phyloP scores from a whole-genome alignment of 2,113 vertebrate genomes.

The Sus scrofa region DNA sequence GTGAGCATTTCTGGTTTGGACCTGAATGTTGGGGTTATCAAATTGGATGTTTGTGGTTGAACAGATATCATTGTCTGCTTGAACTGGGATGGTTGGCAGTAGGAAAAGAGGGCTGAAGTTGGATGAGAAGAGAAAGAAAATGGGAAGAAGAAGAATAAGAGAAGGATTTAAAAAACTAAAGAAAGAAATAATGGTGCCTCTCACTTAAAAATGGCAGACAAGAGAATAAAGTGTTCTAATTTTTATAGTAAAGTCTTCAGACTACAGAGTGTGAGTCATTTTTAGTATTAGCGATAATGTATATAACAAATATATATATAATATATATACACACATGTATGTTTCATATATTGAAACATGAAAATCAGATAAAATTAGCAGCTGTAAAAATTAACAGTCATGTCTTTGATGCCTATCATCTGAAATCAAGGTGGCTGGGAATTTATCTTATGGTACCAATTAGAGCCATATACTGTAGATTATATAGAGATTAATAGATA shows the following conservation, averaged over 20 bases:
- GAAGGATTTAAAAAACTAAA: neutral
- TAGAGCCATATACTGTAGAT: neutral
- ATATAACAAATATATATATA: no score
- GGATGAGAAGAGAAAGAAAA: neutral
- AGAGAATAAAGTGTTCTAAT: neutral
- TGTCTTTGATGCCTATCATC: neutral
- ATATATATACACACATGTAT: neutral
- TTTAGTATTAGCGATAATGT: neutral
- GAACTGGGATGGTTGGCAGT: neutral
- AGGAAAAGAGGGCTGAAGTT: neutral
- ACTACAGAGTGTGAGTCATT: neutral
- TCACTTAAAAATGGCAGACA: neutral
- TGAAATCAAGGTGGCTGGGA: neutral
- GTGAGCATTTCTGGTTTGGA: neutral
- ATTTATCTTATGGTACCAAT: neutral
- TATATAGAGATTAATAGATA: neutral
- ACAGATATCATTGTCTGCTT: neutral
- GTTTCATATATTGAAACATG: neutral
- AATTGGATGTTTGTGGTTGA: neutral
- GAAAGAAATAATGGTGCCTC: neutral
- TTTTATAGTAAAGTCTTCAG: neutral
- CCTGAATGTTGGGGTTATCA: neutral
- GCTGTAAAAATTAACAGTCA: neutral
- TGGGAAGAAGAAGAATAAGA: neutral
- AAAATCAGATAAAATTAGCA: neutral